Conservation (phyloP, 1,140 invertebrate species). For the Drosophila erecta region DNA sequence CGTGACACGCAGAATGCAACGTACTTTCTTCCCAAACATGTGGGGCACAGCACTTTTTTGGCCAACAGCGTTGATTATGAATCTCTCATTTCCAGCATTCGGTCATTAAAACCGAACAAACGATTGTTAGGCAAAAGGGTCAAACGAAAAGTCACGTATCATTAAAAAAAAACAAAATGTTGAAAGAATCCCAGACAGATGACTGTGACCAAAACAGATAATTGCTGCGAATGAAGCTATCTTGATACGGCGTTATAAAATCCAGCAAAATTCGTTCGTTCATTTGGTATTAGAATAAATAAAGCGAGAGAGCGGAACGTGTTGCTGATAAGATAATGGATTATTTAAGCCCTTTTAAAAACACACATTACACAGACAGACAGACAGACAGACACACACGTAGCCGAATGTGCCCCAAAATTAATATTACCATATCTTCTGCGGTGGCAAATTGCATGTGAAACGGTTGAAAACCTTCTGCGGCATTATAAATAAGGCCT, state of each 20-base stretch:
- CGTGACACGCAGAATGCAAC: constrained; percentile 21
- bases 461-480: constrained; percentile 25
- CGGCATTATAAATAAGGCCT: constrained; percentile 38
- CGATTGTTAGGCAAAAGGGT: constrained; percentile 17
- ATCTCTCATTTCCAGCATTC: constrained; percentile 21
- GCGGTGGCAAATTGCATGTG: constrained; percentile 25
- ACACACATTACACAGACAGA: neutral
- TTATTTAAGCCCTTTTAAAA: constrained; percentile 9
- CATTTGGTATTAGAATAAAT: constrained; percentile 16
- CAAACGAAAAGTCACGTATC: neutral
- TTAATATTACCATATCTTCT: constrained; percentile 10
- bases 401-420: constrained; percentile 4
- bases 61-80: constrained; percentile 14
- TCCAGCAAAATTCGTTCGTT: neutral
- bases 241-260: constrained; percentile 17
- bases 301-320: constrained; percentile 16
- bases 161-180: neutral
- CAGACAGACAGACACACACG: too few relatives aligned
- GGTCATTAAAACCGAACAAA: constrained; percentile 13
- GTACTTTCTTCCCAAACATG: constrained; percentile 5
- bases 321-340: constrained; percentile 43
- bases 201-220: constrained; percentile 8
- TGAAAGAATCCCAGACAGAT: neutral
- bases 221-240: constrained; percentile 1
- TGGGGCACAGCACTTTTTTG: constrained; percentile 13